Evolutionary conservation across 2,888 invertebrate genomes (phyloP), one percentile per base, ranked within the genome.

Genomic region (Scaeva pyrastri): DNA sequence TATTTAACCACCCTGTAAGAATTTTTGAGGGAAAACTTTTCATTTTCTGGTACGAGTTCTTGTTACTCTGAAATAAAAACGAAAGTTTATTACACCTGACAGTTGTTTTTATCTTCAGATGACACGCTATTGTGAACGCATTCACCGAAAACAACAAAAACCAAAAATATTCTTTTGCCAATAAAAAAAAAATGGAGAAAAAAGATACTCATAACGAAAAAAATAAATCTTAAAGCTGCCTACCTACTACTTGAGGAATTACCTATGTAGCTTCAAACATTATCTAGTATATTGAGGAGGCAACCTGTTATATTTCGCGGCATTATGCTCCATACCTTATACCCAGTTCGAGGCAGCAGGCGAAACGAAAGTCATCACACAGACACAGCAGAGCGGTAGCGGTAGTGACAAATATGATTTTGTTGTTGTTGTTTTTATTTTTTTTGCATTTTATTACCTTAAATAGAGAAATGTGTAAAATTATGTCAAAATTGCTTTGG

Each of bases 281-380:
- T 62, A 62, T 21, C 60, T 60, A 12, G 39, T 39, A 39, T 0
- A 39, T 39, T 39, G 12, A 12, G 39, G 60, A 21, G n/a, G 39
- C 19, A 71, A 74, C 66, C 66, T 75, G 80, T 74, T 70, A 70
- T 68, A 43, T 74, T 31, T 41, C 41, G 41, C 62, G 10, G 23
- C 11, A 36, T 16, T 11, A 58, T 36, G 19, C 12, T 48, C 31
- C 39, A 43, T 43, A 36, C 21, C 36, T 6, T 26, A 3, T 50
- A 23, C 4, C 6, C 1, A 14, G n/a, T n/a, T n/a, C n/a, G n/a
- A 12, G 21, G 12, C 8, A 50, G 2, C 36, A 55, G 21, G 45
- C 56, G 36, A 73, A 80, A 70, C 60, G 80, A 80, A 81, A 81
- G 68, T 68, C 60, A 62, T 60, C 43, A 7, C 43, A 7, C 7